phyloP scores from a whole-genome alignment of 2,797 vertebrate genomes.

The Enteromius argenteus region DNA sequence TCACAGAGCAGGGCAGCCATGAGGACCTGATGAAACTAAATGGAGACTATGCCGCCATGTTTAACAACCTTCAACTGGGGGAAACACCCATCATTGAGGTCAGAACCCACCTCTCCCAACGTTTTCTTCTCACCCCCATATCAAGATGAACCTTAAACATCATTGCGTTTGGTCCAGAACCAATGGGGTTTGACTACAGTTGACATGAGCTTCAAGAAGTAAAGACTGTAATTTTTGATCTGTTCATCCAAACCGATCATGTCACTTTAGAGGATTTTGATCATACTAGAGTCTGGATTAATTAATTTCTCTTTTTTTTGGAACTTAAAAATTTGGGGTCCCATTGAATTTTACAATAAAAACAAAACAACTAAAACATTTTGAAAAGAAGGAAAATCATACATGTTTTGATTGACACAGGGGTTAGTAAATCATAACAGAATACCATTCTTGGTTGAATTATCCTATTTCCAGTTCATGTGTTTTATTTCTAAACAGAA shows the following conservation, averaged over 20 bases:
- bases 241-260: neutral
- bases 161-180: neutral
- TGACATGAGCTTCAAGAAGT: neutral
- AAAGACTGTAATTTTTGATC: neutral
- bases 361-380: neutral
- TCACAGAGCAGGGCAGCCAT: constrained; percentile 89
- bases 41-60: constrained; percentile 90
- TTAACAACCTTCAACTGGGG: constrained; percentile 90
- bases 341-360: neutral
- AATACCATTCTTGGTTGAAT: neutral
- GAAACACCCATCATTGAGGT: constrained; percentile 89
- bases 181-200: no score
- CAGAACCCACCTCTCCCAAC: constrained; percentile 8
- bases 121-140: neutral
- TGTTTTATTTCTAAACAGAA: neutral
- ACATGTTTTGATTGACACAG: neutral
- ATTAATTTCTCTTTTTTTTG: neutral
- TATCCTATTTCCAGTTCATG: neutral
- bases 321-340: neutral
- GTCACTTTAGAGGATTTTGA: neutral
- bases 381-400: neutral
- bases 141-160: neutral
- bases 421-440: neutral
- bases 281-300: neutral
- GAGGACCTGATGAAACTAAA: constrained; percentile 90